phyloP scores from a whole-genome alignment of 2,888 invertebrate genomes.

The Tuta absoluta region DNA sequence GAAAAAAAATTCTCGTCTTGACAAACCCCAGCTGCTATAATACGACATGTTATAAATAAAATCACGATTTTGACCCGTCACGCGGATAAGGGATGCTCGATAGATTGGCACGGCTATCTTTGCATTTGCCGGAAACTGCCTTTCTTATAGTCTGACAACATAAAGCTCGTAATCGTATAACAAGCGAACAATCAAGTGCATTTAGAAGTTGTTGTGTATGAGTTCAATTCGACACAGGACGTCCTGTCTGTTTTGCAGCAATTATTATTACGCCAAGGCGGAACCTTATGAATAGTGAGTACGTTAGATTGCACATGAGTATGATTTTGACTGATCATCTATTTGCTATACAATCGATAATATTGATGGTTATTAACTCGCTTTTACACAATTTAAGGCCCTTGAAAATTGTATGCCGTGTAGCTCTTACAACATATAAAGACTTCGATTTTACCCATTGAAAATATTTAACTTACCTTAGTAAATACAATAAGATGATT shows the following conservation, averaged over 20 bases:
- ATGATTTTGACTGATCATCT: slow-evolving; percentile 27
- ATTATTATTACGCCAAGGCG: slow-evolving; percentile 74
- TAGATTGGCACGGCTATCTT: slow-evolving; percentile 51
- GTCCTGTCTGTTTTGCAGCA: slow-evolving; percentile 77
- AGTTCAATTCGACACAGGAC: slow-evolving; percentile 74
- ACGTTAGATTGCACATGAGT: slow-evolving; percentile 42
- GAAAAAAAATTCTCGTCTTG: slow-evolving; percentile 70
- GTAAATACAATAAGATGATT: too few species aligned
- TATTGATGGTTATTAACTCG: slow-evolving; percentile 25
- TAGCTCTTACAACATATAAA: not conserved
- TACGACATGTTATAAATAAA: slow-evolving; percentile 79
- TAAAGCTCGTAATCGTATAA: slow-evolving; percentile 43
- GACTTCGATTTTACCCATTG: too few species aligned
- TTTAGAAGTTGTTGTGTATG: slow-evolving; percentile 47
- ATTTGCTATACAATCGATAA: slow-evolving; percentile 22
- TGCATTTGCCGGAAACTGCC: slow-evolving; percentile 21
- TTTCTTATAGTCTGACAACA: slow-evolving; percentile 29
- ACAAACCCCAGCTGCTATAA: slow-evolving; percentile 78
- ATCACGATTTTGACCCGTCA: slow-evolving; percentile 80
- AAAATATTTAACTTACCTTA: too few species aligned
- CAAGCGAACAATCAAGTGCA: slow-evolving; percentile 35
- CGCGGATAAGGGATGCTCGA: slow-evolving; percentile 69
- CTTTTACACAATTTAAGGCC: slow-evolving; percentile 34
- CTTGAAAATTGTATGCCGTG: not conserved
- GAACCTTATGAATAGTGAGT: slow-evolving; percentile 61